Conservation (phyloP, 2,113 vertebrate species). For the Hyaena hyaena region DNA sequence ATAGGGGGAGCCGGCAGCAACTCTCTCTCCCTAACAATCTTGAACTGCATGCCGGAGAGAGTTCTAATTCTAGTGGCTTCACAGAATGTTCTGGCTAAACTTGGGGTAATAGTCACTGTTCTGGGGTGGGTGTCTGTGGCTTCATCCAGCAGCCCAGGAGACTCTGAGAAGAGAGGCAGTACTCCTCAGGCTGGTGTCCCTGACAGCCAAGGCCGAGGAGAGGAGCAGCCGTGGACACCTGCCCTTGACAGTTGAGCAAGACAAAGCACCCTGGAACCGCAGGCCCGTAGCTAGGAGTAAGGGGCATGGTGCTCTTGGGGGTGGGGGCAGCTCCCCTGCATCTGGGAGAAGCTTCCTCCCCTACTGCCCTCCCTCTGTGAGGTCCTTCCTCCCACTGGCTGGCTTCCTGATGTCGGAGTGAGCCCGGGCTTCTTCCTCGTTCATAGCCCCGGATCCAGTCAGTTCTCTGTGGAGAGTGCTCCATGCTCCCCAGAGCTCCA, state of each 20-base stretch:
- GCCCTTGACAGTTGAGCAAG: not conserved
- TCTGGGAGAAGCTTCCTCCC: not conserved
- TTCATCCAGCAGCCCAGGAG: not conserved
- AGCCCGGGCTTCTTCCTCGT: not conserved
- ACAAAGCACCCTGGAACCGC: too few species aligned
- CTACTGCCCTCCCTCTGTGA: not conserved
- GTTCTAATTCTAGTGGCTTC: not conserved
- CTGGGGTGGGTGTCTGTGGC: not conserved
- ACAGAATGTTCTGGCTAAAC: not conserved
- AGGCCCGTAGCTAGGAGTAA: not conserved
- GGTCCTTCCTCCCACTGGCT: not conserved
- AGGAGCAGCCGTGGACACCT: not conserved
- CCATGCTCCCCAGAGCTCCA: too few species aligned
- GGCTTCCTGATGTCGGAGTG: not conserved
- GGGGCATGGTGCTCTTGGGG: not conserved
- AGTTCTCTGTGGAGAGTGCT: not conserved
- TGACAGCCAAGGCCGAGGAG: not conserved
- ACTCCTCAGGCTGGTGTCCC: not conserved
- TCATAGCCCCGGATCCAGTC: not conserved
- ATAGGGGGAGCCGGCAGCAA: rapidly evolving
- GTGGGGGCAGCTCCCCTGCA: not conserved
- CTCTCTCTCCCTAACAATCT: not conserved
- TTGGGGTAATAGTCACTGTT: not conserved
- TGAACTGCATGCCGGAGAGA: not conserved
- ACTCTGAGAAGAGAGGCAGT: not conserved